Evolutionary conservation across 1,140 invertebrate genomes (phyloP).

Genomic region (Aphaenogaster floridana): DNA sequence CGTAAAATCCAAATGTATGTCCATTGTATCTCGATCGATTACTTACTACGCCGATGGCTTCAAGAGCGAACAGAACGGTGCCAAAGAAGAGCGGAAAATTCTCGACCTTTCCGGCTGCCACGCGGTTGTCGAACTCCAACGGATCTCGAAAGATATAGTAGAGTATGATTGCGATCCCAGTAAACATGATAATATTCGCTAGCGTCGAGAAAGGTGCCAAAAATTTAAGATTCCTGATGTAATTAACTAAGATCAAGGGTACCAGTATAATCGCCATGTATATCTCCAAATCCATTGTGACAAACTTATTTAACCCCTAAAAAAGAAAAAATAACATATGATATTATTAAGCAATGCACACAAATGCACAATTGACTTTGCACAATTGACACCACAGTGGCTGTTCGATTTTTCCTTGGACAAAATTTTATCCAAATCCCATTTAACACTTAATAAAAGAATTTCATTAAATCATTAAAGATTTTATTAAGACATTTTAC

Average conservation of each 20-base stretch:
- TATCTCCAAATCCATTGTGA: conserved; percentile 86
- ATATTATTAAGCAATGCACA: conserved; percentile 2
- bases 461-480: neutral
- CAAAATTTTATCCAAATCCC: neutral
- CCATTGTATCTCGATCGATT: neutral
- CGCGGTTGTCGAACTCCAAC: conserved; percentile 86
- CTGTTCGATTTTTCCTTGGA: neutral
- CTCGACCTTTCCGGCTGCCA: conserved; percentile 85
- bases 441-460: neutral
- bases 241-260: conserved; percentile 91
- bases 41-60: conserved; percentile 89
- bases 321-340: conserved; percentile 5
- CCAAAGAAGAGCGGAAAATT: conserved; percentile 91
- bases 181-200: conserved; percentile 90
- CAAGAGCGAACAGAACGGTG: conserved; percentile 92
- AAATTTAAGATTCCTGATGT: conserved; percentile 91
- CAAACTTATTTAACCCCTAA: conserved; percentile 75
- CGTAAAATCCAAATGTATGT: neutral
- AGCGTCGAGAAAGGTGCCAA: conserved; percentile 92
- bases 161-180: conserved; percentile 90
- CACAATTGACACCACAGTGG: neutral
- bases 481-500: conserved; percentile 1
- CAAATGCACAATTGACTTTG: neutral
- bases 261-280: conserved; percentile 90
- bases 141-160: conserved; percentile 89